Percentiles rank a stretch among this genome's conserved stretches.
Conservation (phyloP, 2,888 invertebrate species). For the Rhodophaea formosa region DNA sequence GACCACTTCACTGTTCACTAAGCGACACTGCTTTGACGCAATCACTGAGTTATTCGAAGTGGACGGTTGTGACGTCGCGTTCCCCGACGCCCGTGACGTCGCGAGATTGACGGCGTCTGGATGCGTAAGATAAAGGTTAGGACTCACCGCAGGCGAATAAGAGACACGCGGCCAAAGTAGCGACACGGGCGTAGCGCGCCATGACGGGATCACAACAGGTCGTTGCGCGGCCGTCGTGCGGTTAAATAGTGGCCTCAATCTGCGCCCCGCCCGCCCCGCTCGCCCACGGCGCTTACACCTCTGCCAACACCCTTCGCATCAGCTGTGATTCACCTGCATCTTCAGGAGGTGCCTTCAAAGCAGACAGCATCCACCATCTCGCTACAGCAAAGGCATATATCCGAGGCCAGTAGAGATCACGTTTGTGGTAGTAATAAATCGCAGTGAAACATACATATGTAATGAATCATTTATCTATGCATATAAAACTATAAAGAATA, state of each 20-base stretch:
- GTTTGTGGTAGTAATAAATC: background rate
- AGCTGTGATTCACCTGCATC: constrained; percentile 68
- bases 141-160: constrained; percentile 81
- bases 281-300: constrained; percentile 75
- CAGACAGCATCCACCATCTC: background rate
- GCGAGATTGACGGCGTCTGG: constrained; percentile 70
- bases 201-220: constrained; percentile 82
- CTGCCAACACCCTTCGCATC: constrained; percentile 75
- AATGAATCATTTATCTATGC: too few relatives aligned
- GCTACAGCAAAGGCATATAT: background rate
- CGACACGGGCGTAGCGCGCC: constrained; percentile 81
- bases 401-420: background rate
- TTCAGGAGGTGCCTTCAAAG: constrained; percentile 31
- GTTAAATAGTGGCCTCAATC: constrained; percentile 82
- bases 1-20: constrained; percentile 75
- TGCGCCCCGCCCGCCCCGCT: constrained; percentile 77
- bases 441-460: background rate
- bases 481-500: too few relatives aligned
- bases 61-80: constrained; percentile 55
- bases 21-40: constrained; percentile 57
- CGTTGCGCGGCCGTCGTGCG: constrained; percentile 76
- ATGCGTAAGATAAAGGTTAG: constrained; percentile 76
- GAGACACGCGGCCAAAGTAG: constrained; percentile 80
- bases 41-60: constrained; percentile 59
- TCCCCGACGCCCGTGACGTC: constrained; percentile 72